Base-by-base conservation (phyloP, 2,797 vertebrate genomes). In the Sphaeramia orbicularis region DNA sequence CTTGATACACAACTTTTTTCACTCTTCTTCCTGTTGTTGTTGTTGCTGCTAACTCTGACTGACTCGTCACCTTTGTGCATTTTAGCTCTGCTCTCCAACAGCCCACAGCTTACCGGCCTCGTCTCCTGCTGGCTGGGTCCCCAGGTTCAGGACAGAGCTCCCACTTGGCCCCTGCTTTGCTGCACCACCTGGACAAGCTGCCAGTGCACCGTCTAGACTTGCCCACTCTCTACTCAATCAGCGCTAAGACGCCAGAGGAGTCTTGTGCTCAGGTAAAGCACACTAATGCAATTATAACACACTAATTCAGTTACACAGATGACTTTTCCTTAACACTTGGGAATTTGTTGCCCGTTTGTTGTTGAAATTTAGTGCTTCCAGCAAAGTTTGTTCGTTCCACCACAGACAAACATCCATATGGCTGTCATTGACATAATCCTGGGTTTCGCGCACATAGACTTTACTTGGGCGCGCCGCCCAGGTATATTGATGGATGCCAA, bases 181-280 rank as follows among this genome's bases (percentile, higher is more conserved):
- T 99, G 89, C 96, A 99, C 92, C 95, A 95, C 87, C 94, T 99
- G 76, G 98, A 99, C 92, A 97, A 97, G 90, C 96, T 99, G 89
- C 96, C 96, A n/a, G 97, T 99, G 76, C 97, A 99, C 90, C 94
- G 96, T 74, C 92, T 99, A 51, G 98, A 99, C 92, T 94, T 99
- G 85, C 97, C 98, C 91, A 97, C 96, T 73, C 96, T 99, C 80
- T 99, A 98, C 94, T 99, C 97, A 67, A 94, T 98, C 89, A 99
- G 97, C 89, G 96, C 96, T 85, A 98, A 98, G 94, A 99, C 97
- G 42, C 98, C 98, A 48, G 98, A 99, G 89, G 98, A 99, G 92
- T 99, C 97, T 10, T 99, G 98, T 81, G 96, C 98, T 92, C 98
- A 99, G 98, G 98, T 99, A 89, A 58, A 7, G 1, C 4, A 7